These are phyloP conservation scores for Onychomys torridus DNA, from an alignment of 2,797 vertebrate species.

Conservation along the genomic window DNA sequence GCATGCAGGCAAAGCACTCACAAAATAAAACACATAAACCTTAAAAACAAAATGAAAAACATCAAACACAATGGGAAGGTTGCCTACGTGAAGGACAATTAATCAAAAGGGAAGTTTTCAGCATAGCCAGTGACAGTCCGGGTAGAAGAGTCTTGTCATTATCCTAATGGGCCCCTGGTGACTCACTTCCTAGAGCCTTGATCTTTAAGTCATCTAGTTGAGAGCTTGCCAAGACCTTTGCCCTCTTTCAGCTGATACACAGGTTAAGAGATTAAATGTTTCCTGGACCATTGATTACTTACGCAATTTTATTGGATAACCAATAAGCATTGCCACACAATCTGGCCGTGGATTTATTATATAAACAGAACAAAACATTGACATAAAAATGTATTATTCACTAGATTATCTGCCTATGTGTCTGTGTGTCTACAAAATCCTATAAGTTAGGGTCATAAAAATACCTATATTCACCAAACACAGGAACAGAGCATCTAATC, in stretches of 20 bases:
- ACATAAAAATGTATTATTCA: not conserved
- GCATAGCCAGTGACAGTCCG: not conserved
- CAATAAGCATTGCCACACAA: not conserved
- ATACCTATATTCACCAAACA: not conserved
- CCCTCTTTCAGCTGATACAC: not conserved
- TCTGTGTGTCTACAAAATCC: not conserved
- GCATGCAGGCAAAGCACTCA: not conserved
- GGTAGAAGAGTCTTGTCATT: not conserved
- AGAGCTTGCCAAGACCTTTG: not conserved
- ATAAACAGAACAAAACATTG: not conserved
- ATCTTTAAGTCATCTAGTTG: constrained; percentile 5
- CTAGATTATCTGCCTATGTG: not conserved
- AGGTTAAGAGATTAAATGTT: not conserved
- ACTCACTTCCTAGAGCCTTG: not conserved
- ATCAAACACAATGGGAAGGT: not conserved
- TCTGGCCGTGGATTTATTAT: not conserved
- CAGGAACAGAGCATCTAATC: not conserved
- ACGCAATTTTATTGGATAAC: not conserved
- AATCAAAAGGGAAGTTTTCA: not conserved
- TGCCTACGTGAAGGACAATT: not conserved
- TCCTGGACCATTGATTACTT: not conserved
- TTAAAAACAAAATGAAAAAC: not conserved
- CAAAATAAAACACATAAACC: not conserved
- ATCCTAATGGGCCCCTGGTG: not conserved
- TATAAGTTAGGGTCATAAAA: not conserved